These are phyloP conservation scores for Nymphalis urticae DNA, from an alignment of 2,888 invertebrate genomes.

Conservation along the genomic window DNA sequence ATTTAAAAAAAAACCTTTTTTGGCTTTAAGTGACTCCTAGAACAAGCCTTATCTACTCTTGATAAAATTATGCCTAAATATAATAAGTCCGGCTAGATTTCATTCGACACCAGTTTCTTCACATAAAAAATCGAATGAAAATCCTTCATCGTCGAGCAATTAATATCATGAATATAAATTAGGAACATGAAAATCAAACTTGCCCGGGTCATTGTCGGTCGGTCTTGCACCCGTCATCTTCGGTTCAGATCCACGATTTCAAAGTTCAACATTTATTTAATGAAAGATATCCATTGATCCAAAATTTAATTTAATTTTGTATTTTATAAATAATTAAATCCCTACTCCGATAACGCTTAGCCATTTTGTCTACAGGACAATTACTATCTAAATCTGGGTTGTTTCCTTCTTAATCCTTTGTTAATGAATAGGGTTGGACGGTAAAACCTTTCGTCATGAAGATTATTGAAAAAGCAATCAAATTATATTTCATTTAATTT, in stretches of 20 bases:
- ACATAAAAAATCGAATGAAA: too few relatives aligned
- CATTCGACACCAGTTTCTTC: too few relatives aligned
- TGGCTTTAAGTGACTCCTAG: too few relatives aligned
- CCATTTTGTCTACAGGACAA: background rate
- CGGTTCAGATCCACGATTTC: too few relatives aligned
- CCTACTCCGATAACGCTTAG: background rate
- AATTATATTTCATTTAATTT: slow-evolving; percentile 1
- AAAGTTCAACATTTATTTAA: background rate
- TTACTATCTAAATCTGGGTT: slow-evolving; percentile 11
- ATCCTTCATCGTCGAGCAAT: too few relatives aligned
- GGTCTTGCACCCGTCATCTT: too few relatives aligned
- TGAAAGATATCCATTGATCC: background rate
- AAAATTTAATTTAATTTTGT: slow-evolving; percentile 1
- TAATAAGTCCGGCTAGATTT: too few relatives aligned
- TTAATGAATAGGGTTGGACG: slow-evolving; percentile 9
- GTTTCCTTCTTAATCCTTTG: slow-evolving; percentile 10
- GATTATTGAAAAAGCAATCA: slow-evolving; percentile 1
- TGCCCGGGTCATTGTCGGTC: too few relatives aligned
- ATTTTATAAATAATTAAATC: background rate
- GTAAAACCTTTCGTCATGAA: slow-evolving; percentile 3
- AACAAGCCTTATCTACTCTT: too few relatives aligned
- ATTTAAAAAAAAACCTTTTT: too few relatives aligned
- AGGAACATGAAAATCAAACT: background rate
- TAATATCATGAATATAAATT: too few relatives aligned
- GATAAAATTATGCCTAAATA: background rate